phyloP scores from a whole-genome alignment of 2,113 vertebrate species.

The Pachypanchax playfairii region DNA sequence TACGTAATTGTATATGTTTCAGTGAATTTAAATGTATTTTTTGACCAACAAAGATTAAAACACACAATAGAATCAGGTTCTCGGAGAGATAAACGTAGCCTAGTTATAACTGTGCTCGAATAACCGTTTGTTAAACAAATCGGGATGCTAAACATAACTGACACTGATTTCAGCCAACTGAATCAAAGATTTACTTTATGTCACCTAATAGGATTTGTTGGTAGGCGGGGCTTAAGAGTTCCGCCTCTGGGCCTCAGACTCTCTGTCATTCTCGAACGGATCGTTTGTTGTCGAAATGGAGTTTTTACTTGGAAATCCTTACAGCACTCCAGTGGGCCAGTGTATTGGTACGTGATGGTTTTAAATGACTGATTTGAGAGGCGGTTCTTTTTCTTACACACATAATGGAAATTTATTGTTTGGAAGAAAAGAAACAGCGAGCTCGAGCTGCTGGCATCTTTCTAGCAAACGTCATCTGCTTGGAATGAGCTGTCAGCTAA shows the following conservation, averaged over 20 bases:
- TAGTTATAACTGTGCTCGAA: not conserved
- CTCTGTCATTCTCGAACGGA: conserved; percentile 63
- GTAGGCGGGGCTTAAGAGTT: conserved; percentile 49
- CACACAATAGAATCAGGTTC: not conserved
- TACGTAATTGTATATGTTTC: not conserved
- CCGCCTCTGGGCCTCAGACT: conserved; percentile 47
- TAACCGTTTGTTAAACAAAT: conserved; percentile 23
- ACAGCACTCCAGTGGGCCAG: conserved; percentile 96
- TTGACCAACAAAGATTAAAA: not conserved
- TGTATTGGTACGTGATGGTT: conserved; percentile 86
- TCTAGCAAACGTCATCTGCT: conserved; percentile 61
- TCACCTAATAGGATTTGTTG: conserved; percentile 47
- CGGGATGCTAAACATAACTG: conserved; percentile 13
- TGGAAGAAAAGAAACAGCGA: conserved; percentile 14
- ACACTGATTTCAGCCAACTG: conserved; percentile 25
- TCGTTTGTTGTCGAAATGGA: conserved; percentile 94
- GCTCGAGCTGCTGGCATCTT: conserved; percentile 48
- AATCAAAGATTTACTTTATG: fast-evolving
- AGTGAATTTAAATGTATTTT: not conserved
- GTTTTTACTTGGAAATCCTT: conserved; percentile 97
- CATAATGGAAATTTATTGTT: not conserved
- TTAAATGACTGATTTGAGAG: not conserved
- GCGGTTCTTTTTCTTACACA: not conserved
- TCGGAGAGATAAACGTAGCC: not conserved
- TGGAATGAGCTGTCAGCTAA: conserved; percentile 47